Evolutionary conservation across 2,888 invertebrate genomes (phyloP), one percentile per base, ranked within the genome.

Genomic region (Priocnemis perturbator): DNA sequence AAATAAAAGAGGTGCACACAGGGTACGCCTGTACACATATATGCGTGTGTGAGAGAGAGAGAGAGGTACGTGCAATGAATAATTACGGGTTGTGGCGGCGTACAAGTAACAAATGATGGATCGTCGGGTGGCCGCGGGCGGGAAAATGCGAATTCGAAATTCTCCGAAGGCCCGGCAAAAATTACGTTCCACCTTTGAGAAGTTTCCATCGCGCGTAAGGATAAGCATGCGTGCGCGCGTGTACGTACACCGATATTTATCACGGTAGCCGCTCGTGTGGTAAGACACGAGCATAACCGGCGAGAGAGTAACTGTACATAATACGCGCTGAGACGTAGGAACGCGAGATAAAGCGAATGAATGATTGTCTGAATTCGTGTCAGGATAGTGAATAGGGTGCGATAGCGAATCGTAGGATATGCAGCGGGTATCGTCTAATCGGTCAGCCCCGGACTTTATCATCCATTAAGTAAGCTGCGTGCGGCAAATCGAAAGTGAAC

Each of bases 131-230:
- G 64, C 73, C 65, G 70, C 76, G 68, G 76, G 74, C 70, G 69
- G 78, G 72, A 71, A 77, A 76, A 74, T 73, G 71, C 73, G 77
- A 79, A 80, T 81, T 79, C 76, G 72, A 77, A 80, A 81, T 82
- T 78, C 74, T 60, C 73, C 56, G 19, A 14, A 48, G 52, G 61
- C 55, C 20, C 55, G 64, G 63, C 66, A 78, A 78, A 78, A 78
- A 78, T 78, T 71, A 63, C 64, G 73, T 64, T 74, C 67, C 50
- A 20, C 69, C 67, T 66, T 70, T 68, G 50, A 68, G 76, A 71
- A 78, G 77, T 78, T 74, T 71, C 64, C 69, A 63, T 56, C 62
- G 37, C n/a, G 17, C 68, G 58, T 45, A 19, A 52, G 23, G 26
- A 23, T 26, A 50, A 30, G 47, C 15, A 17, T n/a, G 23, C 48